Conservation (phyloP, 2,888 invertebrate genomes). For the Hirtodrosophila confusa region DNA sequence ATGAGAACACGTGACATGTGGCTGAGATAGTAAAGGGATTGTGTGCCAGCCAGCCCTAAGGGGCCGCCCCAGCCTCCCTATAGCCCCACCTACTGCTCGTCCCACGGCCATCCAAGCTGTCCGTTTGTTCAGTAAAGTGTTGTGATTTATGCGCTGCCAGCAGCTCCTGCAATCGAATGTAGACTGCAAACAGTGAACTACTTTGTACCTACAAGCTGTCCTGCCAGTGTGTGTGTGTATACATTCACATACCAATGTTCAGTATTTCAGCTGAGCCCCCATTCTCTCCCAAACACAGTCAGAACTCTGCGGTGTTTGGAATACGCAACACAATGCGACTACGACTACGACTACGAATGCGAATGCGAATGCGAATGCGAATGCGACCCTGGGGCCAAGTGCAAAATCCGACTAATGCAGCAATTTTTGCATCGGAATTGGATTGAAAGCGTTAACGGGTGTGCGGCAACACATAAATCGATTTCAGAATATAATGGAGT, state of each 20-base stretch:
- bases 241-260: too few relatives aligned
- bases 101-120: slow-evolving; percentile 19
- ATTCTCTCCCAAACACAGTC: slow-evolving; percentile 3
- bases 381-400: slow-evolving; percentile 48
- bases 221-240: neutral
- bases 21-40: slow-evolving; percentile 52
- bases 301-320: slow-evolving; percentile 10
- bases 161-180: slow-evolving; percentile 49
- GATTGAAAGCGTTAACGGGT: slow-evolving; percentile 23
- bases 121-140: slow-evolving; percentile 61
- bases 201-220: slow-evolving; percentile 11
- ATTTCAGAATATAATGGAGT: slow-evolving; percentile 27
- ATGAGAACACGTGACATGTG: slow-evolving; percentile 53
- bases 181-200: slow-evolving; percentile 33
- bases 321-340: too few relatives aligned
- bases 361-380: slow-evolving; percentile 23
- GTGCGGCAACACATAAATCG: slow-evolving; percentile 41
- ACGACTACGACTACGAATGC: neutral
- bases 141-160: slow-evolving; percentile 61
- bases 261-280: too few relatives aligned
- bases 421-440: slow-evolving; percentile 33
- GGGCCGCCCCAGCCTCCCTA: neutral
- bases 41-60: slow-evolving; percentile 28
- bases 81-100: neutral
- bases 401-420: slow-evolving; percentile 44